phyloP scores from a whole-genome alignment of 2,888 invertebrate species.

The Mythimna loreyi region DNA sequence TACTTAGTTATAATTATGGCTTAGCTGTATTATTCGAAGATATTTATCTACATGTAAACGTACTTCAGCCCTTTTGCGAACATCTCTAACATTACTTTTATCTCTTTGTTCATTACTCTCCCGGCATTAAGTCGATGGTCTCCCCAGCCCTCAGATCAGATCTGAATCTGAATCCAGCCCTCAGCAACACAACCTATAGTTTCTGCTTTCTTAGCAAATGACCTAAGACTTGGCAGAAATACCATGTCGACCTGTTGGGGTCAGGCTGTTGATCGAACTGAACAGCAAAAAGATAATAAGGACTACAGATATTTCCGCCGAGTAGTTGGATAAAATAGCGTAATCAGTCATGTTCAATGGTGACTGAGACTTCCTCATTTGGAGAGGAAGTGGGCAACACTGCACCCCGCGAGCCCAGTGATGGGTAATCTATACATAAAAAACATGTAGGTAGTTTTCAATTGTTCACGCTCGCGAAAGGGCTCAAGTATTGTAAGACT shows the following conservation, averaged over 20 bases:
- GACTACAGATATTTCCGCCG: conserved; percentile 17
- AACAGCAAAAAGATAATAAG: conserved; percentile 2
- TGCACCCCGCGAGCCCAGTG: neutral
- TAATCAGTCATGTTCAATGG: neutral
- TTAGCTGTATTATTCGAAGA: neutral
- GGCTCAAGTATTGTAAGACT: neutral
- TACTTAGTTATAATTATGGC: conserved; percentile 8
- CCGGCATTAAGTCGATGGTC: neutral
- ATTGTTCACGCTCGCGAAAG: conserved; percentile 11
- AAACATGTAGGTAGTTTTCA: neutral
- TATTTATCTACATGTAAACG: neutral
- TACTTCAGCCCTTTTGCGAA: conserved; percentile 14
- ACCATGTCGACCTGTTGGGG: conserved; percentile 10
- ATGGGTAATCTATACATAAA: too few species aligned
- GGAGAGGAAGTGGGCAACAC: neutral
- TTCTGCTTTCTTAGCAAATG: neutral
- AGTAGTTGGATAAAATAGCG: conserved; percentile 2
- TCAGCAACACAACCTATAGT: neutral
- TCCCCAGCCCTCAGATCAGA: neutral
- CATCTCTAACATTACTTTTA: neutral
- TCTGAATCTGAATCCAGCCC: too few species aligned
- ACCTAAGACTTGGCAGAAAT: conserved; percentile 10
- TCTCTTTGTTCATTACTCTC: neutral
- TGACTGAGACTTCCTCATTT: too few species aligned
- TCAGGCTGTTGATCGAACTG: neutral